Conservation (phyloP, 2,797 vertebrate species). For the Enteromius radiatus region DNA sequence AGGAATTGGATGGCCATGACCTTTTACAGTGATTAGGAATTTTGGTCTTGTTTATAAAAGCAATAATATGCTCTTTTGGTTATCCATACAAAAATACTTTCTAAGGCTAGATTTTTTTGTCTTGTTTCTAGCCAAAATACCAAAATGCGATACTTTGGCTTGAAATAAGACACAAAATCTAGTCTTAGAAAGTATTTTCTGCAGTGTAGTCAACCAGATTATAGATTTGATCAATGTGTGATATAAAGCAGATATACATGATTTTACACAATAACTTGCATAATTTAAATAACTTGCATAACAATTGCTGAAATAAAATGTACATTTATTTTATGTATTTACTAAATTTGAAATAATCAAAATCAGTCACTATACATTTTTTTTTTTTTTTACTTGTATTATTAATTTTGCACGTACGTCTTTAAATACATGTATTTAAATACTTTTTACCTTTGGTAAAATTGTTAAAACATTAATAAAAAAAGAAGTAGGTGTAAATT, state of each 20-base stretch:
- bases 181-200: too few species aligned
- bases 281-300: neutral
- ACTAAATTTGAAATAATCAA: neutral
- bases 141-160: too few species aligned
- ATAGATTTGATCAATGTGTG: neutral
- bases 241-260: neutral
- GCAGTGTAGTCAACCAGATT: neutral
- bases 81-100: neutral
- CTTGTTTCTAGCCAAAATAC: too few species aligned
- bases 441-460: too few species aligned
- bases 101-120: too few species aligned
- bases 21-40: neutral
- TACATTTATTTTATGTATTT: neutral
- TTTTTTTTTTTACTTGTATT: neutral
- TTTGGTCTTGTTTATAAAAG: neutral
- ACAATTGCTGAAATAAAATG: neutral
- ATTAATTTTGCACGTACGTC: neutral
- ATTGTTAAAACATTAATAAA: too few species aligned
- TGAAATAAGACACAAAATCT: too few species aligned
- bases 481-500: too few species aligned
- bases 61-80: neutral
- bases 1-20: slow-evolving; percentile 25
- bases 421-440: too few species aligned
- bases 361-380: neutral
- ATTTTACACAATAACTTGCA: neutral